Conservation (phyloP, 2,888 invertebrate species). For the Tinea pellionella region DNA sequence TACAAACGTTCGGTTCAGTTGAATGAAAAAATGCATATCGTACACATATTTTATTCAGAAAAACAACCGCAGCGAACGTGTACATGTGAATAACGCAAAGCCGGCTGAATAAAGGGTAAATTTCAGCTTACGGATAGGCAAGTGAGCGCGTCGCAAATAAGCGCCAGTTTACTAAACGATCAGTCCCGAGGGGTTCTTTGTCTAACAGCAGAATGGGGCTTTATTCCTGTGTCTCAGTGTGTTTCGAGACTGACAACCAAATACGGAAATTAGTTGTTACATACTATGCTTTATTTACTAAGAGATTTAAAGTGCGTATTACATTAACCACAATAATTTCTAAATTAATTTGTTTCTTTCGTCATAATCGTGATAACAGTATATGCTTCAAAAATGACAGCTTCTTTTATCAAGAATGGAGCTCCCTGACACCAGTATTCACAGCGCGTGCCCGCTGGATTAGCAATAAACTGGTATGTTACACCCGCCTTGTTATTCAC, state of each 20-base stretch:
- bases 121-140: conserved; percentile 1
- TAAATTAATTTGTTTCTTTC: too few species aligned
- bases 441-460: neutral
- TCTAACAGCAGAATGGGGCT: neutral
- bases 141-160: conserved; percentile 2
- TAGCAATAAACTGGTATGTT: conserved; percentile 4
- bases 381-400: neutral
- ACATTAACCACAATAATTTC: too few species aligned
- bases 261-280: neutral
- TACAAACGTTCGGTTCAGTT: too few species aligned
- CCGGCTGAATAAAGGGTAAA: neutral
- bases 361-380: too few species aligned
- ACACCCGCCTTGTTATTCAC: neutral
- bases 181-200: conserved; percentile 7
- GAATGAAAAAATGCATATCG: neutral
- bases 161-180: conserved; percentile 6
- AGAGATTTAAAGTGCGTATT: too few species aligned
- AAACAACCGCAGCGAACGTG: neutral
- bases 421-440: neutral
- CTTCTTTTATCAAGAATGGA: neutral
- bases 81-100: neutral
- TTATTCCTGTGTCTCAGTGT: neutral
- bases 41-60: neutral
- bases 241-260: neutral
- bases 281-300: too few species aligned